Evolutionary conservation across 2,888 invertebrate species (phyloP).

Genomic region (Meiosimyza decipiens): DNA sequence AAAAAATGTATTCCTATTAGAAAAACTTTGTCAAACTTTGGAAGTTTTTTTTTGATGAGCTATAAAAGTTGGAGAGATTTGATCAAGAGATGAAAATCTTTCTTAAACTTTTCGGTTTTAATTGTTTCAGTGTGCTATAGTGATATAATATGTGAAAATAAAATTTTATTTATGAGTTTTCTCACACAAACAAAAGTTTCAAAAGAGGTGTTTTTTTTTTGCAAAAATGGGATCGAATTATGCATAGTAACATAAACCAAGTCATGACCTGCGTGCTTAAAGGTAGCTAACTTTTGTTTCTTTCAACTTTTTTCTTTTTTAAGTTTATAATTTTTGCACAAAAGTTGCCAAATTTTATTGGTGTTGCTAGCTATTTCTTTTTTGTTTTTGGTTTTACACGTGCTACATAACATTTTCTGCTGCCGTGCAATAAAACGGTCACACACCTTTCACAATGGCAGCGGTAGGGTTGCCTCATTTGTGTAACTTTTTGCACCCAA

Average conservation of each 20-base stretch:
- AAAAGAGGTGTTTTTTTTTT: neutral
- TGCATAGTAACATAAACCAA: too few relatives aligned
- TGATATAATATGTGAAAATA: too few relatives aligned
- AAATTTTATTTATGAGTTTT: too few relatives aligned
- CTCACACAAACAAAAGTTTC: too few relatives aligned
- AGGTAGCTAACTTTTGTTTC: constrained; percentile 10
- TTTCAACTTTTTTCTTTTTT: constrained; percentile 1
- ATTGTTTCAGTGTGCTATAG: too few relatives aligned
- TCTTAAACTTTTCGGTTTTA: too few relatives aligned
- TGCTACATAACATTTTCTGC: constrained; percentile 51
- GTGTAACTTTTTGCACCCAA: neutral
- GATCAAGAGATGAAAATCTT: too few relatives aligned
- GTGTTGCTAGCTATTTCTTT: neutral
- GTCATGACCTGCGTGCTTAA: constrained; percentile 24
- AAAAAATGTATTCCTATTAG: too few relatives aligned
- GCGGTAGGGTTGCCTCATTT: constrained; percentile 35
- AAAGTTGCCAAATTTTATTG: constrained; percentile 48
- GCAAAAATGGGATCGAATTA: neutral
- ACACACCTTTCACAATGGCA: constrained; percentile 51
- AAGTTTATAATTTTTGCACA: constrained; percentile 5
- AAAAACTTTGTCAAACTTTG: too few relatives aligned
- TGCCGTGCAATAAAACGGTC: constrained; percentile 52
- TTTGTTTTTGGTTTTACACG: too few relatives aligned
- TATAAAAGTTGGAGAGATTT: too few relatives aligned
- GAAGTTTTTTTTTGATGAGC: too few relatives aligned